Evolutionary conservation across 2,797 vertebrate species (phyloP).

Genomic region (Macroramphosus scolopax): DNA sequence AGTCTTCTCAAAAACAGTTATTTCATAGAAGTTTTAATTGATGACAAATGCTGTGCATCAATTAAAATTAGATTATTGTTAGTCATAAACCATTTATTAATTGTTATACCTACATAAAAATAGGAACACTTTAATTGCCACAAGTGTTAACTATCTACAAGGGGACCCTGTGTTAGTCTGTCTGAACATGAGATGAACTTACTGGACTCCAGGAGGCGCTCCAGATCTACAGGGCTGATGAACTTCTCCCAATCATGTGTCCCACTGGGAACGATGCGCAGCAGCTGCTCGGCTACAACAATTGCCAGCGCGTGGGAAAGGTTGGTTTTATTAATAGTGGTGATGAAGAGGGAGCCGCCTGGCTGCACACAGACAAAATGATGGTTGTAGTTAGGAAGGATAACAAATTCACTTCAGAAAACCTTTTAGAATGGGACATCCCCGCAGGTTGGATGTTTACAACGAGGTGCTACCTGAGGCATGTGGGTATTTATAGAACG

Average conservation of each 20-base stretch:
- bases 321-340: slow-evolving; percentile 92
- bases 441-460: neutral
- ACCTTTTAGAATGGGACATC: neutral
- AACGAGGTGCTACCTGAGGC: no score
- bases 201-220: slow-evolving; percentile 88
- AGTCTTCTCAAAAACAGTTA: no score
- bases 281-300: slow-evolving; percentile 85
- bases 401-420: slow-evolving; percentile 3
- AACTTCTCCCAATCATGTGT: slow-evolving; percentile 98
- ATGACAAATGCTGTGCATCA: no score
- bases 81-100: no score
- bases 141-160: no score
- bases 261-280: slow-evolving; percentile 86
- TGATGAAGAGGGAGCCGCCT: slow-evolving; percentile 92
- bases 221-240: slow-evolving; percentile 87
- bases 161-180: no score
- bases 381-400: no score
- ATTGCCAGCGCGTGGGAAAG: slow-evolving; percentile 90
- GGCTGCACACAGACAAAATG: slow-evolving; percentile 76
- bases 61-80: no score
- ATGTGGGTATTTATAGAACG: slow-evolving; percentile 23
- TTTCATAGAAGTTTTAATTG: no score
- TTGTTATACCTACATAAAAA: no score
- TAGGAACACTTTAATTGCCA: no score
- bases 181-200: slow-evolving; percentile 56